Evolutionary conservation across 2,113 vertebrate genomes (phyloP).

Genomic region (Cyprinodon brontotheroides): DNA sequence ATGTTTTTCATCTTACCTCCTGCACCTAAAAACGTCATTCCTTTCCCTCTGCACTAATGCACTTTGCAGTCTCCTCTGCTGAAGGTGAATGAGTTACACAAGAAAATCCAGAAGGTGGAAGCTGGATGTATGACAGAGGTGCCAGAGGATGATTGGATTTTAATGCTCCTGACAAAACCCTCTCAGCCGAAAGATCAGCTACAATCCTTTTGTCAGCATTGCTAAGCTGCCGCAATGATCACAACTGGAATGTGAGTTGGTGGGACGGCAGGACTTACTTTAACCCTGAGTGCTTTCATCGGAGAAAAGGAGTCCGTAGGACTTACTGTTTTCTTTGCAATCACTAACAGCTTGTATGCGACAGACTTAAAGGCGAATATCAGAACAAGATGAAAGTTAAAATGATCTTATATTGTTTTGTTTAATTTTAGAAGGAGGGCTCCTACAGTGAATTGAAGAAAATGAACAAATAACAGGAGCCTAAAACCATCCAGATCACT

Average conservation of each 20-base stretch:
- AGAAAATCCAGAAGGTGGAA: conserved; percentile 32
- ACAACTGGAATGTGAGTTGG: conserved; percentile 33
- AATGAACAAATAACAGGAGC: conserved; percentile 50
- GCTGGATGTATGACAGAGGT: conserved; percentile 44
- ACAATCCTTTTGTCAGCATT: conserved; percentile 62
- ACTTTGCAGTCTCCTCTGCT: conserved; percentile 25
- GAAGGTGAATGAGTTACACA: conserved; percentile 22
- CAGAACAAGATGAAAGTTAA: background rate
- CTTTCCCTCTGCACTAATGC: conserved; percentile 24
- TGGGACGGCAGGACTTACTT: conserved; percentile 44
- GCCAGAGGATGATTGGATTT: conserved; percentile 60
- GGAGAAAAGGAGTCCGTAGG: conserved; percentile 31
- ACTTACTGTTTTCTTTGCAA: conserved; percentile 23
- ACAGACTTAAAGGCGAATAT: background rate
- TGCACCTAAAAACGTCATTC: background rate
- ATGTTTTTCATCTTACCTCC: background rate
- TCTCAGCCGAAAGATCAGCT: conserved; percentile 53
- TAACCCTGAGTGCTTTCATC: conserved; percentile 45
- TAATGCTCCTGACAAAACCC: conserved; percentile 49
- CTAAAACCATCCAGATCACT: conserved; percentile 60
- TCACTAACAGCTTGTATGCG: conserved; percentile 17
- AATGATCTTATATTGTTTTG: conserved; percentile 1
- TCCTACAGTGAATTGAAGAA: conserved; percentile 16
- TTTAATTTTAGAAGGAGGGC: conserved; percentile 22
- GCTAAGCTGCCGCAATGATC: conserved; percentile 61